Conservation (phyloP, 2,888 invertebrate species). For the Polylopha cassiicola region DNA sequence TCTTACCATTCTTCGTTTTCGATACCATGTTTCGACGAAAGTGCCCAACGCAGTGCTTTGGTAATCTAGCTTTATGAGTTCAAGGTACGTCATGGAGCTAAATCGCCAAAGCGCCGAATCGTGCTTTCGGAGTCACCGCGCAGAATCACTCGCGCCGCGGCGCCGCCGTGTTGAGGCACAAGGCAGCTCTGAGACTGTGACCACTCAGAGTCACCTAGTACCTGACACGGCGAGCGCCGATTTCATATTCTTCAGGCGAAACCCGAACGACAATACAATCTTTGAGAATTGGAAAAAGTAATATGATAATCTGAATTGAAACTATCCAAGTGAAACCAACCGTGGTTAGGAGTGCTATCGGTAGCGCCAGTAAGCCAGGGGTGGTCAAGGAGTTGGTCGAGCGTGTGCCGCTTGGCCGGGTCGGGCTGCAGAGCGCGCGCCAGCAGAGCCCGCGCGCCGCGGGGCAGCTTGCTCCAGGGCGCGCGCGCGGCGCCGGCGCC, state of each 20-base stretch:
- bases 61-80: conserved; percentile 96
- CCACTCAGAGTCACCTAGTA: conserved; percentile 92
- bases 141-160: conserved; percentile 16
- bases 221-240: conserved; percentile 78
- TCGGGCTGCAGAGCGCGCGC: conserved; percentile 84
- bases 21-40: conserved; percentile 20
- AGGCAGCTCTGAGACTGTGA: conserved; percentile 72
- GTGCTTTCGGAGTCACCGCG: conserved; percentile 58
- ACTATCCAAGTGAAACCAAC: no score
- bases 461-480: conserved; percentile 89
- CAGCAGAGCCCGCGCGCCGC: conserved; percentile 84
- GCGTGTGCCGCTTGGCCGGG: conserved; percentile 80
- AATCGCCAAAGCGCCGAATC: conserved; percentile 90
- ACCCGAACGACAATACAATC: conserved; percentile 39
- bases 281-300: no score
- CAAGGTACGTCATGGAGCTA: conserved; percentile 88
- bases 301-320: no score
- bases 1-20: conserved; percentile 12
- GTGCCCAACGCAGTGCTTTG: conserved; percentile 83
- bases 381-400: conserved; percentile 83
- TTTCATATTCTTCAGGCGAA: conserved; percentile 31
- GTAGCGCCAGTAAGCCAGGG: conserved; percentile 76
- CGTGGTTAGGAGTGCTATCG: conserved; percentile 5
- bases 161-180: conserved; percentile 65
- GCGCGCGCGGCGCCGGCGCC: conserved; percentile 37